These are phyloP conservation scores for Drosophila orena DNA, from an alignment of 1,140 invertebrate genomes.

Conservation along the genomic window DNA sequence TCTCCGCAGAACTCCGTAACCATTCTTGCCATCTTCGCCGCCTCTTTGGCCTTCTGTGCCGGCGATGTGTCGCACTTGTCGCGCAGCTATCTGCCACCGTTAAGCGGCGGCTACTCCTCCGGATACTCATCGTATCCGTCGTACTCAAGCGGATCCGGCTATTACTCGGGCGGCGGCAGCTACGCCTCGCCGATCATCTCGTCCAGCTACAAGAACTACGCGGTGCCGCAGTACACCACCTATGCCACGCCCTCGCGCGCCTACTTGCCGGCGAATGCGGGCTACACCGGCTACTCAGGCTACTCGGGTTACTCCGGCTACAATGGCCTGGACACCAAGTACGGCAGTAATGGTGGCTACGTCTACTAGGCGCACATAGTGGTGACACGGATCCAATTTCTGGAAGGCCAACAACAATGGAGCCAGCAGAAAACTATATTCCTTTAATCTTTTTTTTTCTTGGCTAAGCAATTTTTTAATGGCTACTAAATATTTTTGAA, in stretches of 20 bases:
- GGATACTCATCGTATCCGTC: constrained; percentile 51
- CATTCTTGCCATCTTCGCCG: constrained; percentile 29
- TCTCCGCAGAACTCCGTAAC: constrained; percentile 32
- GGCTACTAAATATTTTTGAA: constrained; percentile 24
- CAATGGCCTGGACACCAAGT: constrained; percentile 69
- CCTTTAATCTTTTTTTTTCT: constrained; percentile 17
- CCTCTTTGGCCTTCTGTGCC: constrained; percentile 44
- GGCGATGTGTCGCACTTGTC: constrained; percentile 73
- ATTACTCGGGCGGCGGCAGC: constrained; percentile 36
- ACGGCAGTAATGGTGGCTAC: constrained; percentile 74
- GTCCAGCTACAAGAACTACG: constrained; percentile 56
- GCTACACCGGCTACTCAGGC: constrained; percentile 28
- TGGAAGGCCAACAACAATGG: constrained; percentile 16
- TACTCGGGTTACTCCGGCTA: constrained; percentile 36
- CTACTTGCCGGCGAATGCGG: constrained; percentile 51
- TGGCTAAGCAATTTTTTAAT: constrained; percentile 20
- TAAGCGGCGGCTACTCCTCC: constrained; percentile 37
- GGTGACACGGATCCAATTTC: too few species aligned
- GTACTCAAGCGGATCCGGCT: constrained; percentile 50
- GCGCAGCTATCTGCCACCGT: constrained; percentile 64
- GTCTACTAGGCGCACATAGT: constrained; percentile 54
- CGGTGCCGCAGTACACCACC: constrained; percentile 54
- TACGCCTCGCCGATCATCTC: constrained; percentile 27
- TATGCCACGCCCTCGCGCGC: constrained; percentile 56
- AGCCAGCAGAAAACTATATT: constrained; percentile 13